These are phyloP conservation scores for Ciconia maguari DNA, from an alignment of 2,113 vertebrate genomes.

Conservation along the genomic window DNA sequence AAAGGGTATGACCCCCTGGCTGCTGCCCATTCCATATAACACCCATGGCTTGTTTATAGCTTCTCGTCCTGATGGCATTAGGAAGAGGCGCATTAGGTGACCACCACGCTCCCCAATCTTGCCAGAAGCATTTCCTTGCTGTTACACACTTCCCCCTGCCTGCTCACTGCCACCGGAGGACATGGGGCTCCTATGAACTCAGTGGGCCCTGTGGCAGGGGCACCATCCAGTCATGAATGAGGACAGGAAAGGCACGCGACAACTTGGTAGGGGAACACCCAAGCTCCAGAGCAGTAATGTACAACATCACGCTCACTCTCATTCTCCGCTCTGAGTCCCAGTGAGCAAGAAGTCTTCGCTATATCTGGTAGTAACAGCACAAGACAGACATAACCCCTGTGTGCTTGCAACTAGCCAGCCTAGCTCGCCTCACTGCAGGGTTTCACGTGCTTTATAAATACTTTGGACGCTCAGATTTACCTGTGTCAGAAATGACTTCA, in stretches of 20 bases:
- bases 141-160: neutral
- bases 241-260: neutral
- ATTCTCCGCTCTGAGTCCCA: neutral
- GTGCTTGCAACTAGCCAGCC: neutral
- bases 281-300: neutral
- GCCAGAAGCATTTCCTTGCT: neutral
- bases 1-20: neutral
- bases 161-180: too few species aligned
- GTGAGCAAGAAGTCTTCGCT: neutral
- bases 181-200: too few species aligned
- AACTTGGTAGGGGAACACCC: rapidly evolving
- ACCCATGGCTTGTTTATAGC: constrained; percentile 64
- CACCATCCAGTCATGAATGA: neutral
- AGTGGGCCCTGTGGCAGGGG: neutral
- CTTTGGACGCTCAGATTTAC: too few species aligned
- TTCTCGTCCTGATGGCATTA: constrained; percentile 55
- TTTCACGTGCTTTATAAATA: neutral
- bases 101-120: rapidly evolving
- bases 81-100: neutral
- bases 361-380: neutral
- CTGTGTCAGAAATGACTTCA: neutral
- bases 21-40: neutral
- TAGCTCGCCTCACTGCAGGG: neutral
- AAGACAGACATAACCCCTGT: too few species aligned
- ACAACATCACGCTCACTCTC: neutral